Conservation (phyloP, 2,888 invertebrate species). For the Trachelus tabidus region DNA sequence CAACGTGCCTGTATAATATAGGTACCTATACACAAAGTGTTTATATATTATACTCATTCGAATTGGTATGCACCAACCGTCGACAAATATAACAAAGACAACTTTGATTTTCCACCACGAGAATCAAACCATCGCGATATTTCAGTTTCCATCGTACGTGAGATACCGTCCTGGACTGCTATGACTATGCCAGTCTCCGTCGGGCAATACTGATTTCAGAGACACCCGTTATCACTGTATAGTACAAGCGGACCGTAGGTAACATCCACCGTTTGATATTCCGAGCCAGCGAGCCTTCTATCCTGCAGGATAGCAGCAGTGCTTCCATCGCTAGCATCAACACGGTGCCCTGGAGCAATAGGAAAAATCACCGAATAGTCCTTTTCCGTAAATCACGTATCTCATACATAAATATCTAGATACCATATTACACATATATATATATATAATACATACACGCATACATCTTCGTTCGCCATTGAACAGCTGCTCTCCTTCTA, state of each 20-base stretch:
- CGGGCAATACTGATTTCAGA: background rate
- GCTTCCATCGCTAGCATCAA: conserved; percentile 1
- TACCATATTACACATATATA: background rate
- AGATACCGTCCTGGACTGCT: background rate
- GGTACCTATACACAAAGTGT: background rate
- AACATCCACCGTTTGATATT: conserved; percentile 4
- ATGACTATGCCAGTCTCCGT: background rate
- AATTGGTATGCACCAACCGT: background rate
- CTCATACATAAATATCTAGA: background rate
- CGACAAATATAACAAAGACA: background rate
- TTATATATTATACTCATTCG: background rate
- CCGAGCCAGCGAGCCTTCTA: background rate
- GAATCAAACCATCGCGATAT: conserved; percentile 37
- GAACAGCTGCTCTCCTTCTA: background rate
- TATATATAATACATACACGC: background rate
- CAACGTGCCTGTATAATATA: background rate
- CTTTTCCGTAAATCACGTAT: background rate
- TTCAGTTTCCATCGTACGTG: background rate
- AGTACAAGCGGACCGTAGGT: background rate
- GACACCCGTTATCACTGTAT: background rate
- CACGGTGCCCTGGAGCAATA: background rate
- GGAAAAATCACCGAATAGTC: conserved; percentile 1
- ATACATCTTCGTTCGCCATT: background rate
- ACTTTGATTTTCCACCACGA: conserved; percentile 37
- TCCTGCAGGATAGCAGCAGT: background rate